phyloP scores from a whole-genome alignment of 2,888 invertebrate genomes.

The Eudemis profundana region DNA sequence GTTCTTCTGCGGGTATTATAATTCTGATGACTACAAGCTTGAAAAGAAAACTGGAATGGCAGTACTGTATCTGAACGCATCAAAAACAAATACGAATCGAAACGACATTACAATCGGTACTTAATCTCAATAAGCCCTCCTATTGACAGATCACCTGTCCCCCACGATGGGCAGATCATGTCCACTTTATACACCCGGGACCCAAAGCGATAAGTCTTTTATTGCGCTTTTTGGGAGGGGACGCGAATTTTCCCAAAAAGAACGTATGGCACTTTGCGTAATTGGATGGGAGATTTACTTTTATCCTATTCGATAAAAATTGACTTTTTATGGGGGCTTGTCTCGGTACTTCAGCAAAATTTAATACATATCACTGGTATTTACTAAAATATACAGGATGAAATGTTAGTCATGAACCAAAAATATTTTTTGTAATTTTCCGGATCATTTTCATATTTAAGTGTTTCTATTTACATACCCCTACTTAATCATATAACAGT shows the following conservation, averaged over 20 bases:
- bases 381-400: too few species aligned
- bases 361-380: neutral
- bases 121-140: slow-evolving; percentile 54
- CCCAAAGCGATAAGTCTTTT: slow-evolving; percentile 56
- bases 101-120: slow-evolving; percentile 36
- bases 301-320: slow-evolving; percentile 16
- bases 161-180: slow-evolving; percentile 56
- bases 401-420: too few species aligned
- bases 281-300: slow-evolving; percentile 31
- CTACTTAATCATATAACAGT: too few species aligned
- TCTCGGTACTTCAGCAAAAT: slow-evolving; percentile 1
- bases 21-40: too few species aligned
- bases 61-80: neutral
- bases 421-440: too few species aligned
- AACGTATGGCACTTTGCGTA: slow-evolving; percentile 23
- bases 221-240: slow-evolving; percentile 42
- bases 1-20: too few species aligned
- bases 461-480: too few species aligned
- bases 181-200: slow-evolving; percentile 53
- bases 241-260: slow-evolving; percentile 29
- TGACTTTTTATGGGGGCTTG: slow-evolving; percentile 10
- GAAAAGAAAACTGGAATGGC: neutral
- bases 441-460: too few species aligned
- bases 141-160: slow-evolving; percentile 53
- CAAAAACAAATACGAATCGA: neutral